These are phyloP conservation scores for Pomacea maculata DNA, from an alignment of 1,140 invertebrate genomes.

Conservation along the genomic window DNA sequence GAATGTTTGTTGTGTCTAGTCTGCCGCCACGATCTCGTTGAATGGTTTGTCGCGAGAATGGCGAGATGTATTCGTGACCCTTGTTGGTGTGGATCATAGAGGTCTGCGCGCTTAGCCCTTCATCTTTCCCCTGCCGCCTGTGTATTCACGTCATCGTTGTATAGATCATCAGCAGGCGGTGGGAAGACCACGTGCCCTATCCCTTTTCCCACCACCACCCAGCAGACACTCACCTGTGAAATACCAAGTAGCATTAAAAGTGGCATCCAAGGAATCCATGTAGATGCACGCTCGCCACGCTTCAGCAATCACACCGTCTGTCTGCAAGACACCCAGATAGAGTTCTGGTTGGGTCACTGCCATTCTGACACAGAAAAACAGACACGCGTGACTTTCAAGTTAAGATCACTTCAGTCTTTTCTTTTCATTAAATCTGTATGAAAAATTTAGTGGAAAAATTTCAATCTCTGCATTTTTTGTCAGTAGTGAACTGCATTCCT, in stretches of 20 bases:
- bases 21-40: background rate
- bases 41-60: background rate
- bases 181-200: background rate
- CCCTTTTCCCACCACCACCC: no score
- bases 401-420: no score
- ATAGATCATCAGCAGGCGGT: background rate
- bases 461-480: no score
- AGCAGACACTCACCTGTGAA: background rate
- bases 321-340: slow-evolving; percentile 1
- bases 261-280: slow-evolving; percentile 6
- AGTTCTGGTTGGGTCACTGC: background rate
- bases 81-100: no score
- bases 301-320: background rate
- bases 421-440: no score
- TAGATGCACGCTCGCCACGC: slow-evolving; percentile 11
- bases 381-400: no score
- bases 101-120: no score
- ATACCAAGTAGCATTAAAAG: slow-evolving; percentile 12
- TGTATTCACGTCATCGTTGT: background rate
- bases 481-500: no score
- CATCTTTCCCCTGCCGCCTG: no score
- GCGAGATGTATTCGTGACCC: background rate
- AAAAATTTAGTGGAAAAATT: no score
- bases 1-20: no score
- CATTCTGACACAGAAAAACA: background rate